Conservation (phyloP, 2,797 vertebrate genomes). For the Typhlichthys eigenmanni region DNA sequence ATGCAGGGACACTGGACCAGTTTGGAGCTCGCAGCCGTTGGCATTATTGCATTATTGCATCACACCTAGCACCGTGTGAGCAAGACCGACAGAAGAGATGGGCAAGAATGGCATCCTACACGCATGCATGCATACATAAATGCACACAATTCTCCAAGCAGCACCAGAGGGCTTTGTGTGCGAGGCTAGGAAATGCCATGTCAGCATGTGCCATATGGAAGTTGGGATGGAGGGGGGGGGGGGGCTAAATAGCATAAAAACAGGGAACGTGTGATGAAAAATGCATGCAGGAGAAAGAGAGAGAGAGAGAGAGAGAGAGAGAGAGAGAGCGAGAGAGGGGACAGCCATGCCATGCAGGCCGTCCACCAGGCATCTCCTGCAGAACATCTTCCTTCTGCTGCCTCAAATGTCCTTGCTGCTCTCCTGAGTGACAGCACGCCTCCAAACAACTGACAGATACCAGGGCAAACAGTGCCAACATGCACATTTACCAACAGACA, state of each 20-base stretch:
- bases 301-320: constrained; percentile 36
- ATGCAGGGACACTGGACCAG: constrained; percentile 27
- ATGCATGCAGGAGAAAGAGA: constrained; percentile 60
- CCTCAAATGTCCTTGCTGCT: constrained; percentile 28
- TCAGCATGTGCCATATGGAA: constrained; percentile 71
- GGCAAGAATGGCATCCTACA: constrained; percentile 23
- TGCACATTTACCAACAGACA: neutral
- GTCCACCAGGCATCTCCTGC: constrained; percentile 43
- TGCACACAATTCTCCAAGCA: constrained; percentile 31
- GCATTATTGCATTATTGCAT: constrained; percentile 32
- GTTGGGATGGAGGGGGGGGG: constrained; percentile 57
- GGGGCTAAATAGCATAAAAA: constrained; percentile 66
- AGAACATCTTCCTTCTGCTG: constrained; percentile 39
- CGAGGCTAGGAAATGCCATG: constrained; percentile 62
- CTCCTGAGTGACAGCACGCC: constrained; percentile 34
- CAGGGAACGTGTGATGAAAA: constrained; percentile 62
- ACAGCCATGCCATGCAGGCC: constrained; percentile 39
- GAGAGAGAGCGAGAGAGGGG: constrained; percentile 3
- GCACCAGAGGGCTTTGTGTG: constrained; percentile 69
- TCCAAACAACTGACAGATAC: constrained; percentile 17
- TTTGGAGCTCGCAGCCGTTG: constrained; percentile 41
- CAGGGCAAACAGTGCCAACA: constrained; percentile 10
- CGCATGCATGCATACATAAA: constrained; percentile 7
- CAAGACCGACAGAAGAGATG: neutral
- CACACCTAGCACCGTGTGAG: constrained; percentile 37